These are phyloP conservation scores for Arctocebus calabarensis DNA, from an alignment of 2,797 vertebrate species.

Conservation along the genomic window DNA sequence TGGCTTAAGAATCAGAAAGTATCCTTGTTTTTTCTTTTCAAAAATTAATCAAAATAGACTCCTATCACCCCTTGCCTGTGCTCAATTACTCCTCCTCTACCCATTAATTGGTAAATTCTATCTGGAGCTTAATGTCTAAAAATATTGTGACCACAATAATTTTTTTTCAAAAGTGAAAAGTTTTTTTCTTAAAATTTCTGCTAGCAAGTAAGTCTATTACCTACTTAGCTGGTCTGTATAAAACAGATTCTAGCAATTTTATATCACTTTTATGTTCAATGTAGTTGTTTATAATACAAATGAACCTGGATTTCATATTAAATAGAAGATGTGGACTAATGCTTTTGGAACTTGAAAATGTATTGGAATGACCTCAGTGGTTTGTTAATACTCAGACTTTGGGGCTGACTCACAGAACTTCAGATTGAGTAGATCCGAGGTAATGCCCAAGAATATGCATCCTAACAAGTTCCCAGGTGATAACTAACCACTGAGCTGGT, in stretches of 20 bases:
- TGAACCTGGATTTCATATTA: neutral
- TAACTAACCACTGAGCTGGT: neutral
- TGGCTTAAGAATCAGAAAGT: neutral
- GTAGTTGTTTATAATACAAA: neutral
- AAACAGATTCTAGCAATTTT: neutral
- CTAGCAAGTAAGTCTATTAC: neutral
- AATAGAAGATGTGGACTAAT: neutral
- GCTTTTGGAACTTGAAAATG: neutral
- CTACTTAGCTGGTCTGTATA: neutral
- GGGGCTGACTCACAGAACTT: neutral
- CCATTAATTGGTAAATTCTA: neutral
- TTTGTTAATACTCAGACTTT: neutral
- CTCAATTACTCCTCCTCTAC: neutral
- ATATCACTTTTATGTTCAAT: neutral
- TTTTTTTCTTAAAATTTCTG: neutral
- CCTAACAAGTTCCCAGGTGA: neutral
- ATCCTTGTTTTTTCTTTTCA: neutral
- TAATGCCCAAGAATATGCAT: neutral
- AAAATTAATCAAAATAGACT: neutral
- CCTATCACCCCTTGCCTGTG: neutral
- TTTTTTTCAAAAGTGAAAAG: neutral
- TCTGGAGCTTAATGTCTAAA: constrained; percentile 30
- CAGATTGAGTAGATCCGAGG: neutral
- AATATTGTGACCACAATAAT: neutral
- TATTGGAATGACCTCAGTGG: neutral